These are phyloP conservation scores for Pangasius sanitwongsei DNA, from an alignment of 2,797 vertebrate genomes.

Conservation along the genomic window DNA sequence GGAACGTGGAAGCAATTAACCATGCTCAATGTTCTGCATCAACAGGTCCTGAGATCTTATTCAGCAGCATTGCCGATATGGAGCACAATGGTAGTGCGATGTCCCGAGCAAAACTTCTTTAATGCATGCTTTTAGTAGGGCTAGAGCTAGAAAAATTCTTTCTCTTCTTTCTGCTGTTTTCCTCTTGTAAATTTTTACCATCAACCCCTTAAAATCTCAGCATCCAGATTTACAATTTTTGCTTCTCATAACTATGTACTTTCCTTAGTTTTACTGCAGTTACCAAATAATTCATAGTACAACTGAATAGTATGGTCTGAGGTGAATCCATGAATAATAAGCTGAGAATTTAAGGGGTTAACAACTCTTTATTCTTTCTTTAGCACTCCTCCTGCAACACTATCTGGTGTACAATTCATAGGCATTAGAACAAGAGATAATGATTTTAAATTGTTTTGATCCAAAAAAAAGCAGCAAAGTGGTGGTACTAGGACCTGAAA, in stretches of 20 bases:
- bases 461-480: neutral
- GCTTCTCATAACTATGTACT: neutral
- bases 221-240: neutral
- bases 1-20: conserved; percentile 29
- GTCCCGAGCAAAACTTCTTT: conserved; percentile 14
- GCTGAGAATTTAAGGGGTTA: conserved; percentile 22
- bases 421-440: neutral
- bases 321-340: neutral
- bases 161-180: conserved; percentile 17
- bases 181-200: conserved; percentile 12
- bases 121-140: conserved; percentile 38
- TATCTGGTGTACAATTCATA: conserved; percentile 20
- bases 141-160: conserved; percentile 11
- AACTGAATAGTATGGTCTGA: neutral
- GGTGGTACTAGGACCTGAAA: neutral
- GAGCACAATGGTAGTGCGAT: conserved; percentile 64
- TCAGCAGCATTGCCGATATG: conserved; percentile 56
- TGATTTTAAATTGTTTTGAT: neutral
- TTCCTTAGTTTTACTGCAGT: conserved; percentile 1
- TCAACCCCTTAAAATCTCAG: conserved; percentile 23
- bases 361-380: neutral
- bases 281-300: neutral
- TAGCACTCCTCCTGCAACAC: neutral
- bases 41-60: conserved; percentile 65
- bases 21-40: conserved; percentile 45